phyloP scores from a whole-genome alignment of 1,140 invertebrate genomes.

The Cydia amplana region DNA sequence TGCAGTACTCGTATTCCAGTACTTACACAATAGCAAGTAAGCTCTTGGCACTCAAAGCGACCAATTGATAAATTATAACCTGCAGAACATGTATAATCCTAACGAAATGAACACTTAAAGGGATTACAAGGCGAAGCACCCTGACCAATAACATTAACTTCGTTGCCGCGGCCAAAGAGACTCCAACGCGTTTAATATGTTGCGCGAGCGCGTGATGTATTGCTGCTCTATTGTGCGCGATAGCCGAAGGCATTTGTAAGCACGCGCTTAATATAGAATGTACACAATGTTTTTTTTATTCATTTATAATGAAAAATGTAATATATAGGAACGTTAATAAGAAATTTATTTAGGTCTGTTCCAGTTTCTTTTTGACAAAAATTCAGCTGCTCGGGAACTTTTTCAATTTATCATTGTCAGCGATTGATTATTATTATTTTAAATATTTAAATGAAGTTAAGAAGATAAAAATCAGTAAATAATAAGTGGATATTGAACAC shows the following conservation, averaged over 20 bases:
- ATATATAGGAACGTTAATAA: constrained; percentile 27
- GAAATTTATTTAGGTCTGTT: constrained; percentile 25
- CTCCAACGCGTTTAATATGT: constrained; percentile 25
- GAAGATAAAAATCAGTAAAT: not conserved
- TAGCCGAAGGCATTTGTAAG: constrained; percentile 51
- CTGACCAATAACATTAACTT: constrained; percentile 31
- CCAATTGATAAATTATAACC: constrained; percentile 69
- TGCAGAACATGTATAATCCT: constrained; percentile 58
- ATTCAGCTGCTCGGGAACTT: not conserved
- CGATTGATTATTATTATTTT: not conserved
- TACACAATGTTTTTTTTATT: constrained; percentile 50
- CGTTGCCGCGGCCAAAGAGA: constrained; percentile 6
- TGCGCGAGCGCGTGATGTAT: constrained; percentile 48
- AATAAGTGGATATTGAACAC: not conserved
- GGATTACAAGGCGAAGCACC: constrained; percentile 51
- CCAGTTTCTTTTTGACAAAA: constrained; percentile 13
- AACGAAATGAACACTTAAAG: constrained; percentile 60
- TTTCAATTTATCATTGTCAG: constrained; percentile 15
- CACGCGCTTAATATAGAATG: constrained; percentile 39
- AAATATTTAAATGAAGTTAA: not conserved
- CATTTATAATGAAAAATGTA: constrained; percentile 61
- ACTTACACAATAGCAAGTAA: not conserved
- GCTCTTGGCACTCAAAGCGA: constrained; percentile 35
- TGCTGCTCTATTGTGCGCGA: constrained; percentile 48
- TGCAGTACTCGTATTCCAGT: constrained; percentile 1